phyloP scores from a whole-genome alignment of 2,888 invertebrate genomes.

The Ephialtes manifestator region DNA sequence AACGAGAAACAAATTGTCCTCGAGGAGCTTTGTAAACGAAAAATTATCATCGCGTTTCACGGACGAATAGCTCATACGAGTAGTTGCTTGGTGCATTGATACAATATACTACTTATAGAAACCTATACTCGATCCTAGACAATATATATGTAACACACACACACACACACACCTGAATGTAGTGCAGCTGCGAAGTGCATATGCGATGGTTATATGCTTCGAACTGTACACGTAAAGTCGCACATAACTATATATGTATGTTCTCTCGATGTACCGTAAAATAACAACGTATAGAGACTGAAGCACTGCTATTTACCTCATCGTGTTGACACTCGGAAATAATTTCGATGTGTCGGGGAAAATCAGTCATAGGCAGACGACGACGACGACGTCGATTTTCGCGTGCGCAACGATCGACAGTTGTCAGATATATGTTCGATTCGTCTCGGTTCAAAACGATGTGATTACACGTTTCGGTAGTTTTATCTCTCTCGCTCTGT shows the following conservation, averaged over 20 bases:
- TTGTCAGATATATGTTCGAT: not conserved
- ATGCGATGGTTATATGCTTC: not conserved
- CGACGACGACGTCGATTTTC: no score
- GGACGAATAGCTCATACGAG: slow-evolving; percentile 35
- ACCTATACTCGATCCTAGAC: not conserved
- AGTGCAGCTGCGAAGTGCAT: not conserved
- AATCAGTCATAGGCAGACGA: not conserved
- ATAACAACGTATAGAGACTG: not conserved
- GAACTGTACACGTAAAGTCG: not conserved
- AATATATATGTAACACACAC: no score
- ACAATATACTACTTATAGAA: slow-evolving; percentile 49
- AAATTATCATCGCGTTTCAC: slow-evolving; percentile 49
- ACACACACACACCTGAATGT: not conserved
- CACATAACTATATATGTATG: not conserved
- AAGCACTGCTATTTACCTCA: not conserved
- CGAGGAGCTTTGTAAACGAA: not conserved
- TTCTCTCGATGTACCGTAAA: not conserved
- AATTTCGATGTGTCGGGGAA: not conserved
- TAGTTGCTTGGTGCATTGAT: slow-evolving; percentile 31
- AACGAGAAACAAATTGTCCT: not conserved
- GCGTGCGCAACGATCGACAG: slow-evolving; percentile 11
- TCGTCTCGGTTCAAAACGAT: not conserved
- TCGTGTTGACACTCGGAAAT: slow-evolving; percentile 1
- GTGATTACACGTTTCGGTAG: not conserved
- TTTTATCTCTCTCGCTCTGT: not conserved